Evolutionary conservation across 2,888 invertebrate genomes (phyloP).

Genomic region (Falcaria lacertinaria): DNA sequence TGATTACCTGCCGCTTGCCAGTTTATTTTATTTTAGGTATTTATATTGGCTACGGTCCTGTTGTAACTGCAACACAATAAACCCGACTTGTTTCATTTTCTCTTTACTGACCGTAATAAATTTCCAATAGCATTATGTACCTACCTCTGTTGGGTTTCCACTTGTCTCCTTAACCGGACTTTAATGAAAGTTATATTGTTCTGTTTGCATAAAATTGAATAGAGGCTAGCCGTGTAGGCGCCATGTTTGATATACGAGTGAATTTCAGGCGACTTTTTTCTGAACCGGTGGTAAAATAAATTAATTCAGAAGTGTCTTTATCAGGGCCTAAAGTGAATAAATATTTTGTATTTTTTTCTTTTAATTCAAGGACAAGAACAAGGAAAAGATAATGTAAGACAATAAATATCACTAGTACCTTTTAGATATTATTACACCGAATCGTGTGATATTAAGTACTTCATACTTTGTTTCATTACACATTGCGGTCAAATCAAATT

Average conservation of each 20-base stretch:
- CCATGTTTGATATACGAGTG: constrained; percentile 12
- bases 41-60: constrained; percentile 56
- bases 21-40: constrained; percentile 48
- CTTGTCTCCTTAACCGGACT: constrained; percentile 37
- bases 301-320: no score
- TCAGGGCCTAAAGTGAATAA: no score
- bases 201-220: constrained; percentile 18
- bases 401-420: no score
- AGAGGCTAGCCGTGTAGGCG: constrained; percentile 28
- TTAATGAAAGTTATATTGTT: constrained; percentile 29
- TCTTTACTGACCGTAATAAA: constrained; percentile 63
- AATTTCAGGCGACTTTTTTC: no score
- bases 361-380: no score
- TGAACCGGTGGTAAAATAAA: no score
- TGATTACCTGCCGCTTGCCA: neutral
- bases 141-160: constrained; percentile 34
- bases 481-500: constrained; percentile 44
- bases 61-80: constrained; percentile 52
- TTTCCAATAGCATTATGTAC: constrained; percentile 41
- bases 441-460: neutral
- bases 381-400: no score
- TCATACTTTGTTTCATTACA: constrained; percentile 5
- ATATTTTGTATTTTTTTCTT: no score
- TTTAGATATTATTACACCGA: no score
- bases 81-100: constrained; percentile 41